Conservation (phyloP, 1,140 invertebrate species). For the Uloborus diversus region DNA sequence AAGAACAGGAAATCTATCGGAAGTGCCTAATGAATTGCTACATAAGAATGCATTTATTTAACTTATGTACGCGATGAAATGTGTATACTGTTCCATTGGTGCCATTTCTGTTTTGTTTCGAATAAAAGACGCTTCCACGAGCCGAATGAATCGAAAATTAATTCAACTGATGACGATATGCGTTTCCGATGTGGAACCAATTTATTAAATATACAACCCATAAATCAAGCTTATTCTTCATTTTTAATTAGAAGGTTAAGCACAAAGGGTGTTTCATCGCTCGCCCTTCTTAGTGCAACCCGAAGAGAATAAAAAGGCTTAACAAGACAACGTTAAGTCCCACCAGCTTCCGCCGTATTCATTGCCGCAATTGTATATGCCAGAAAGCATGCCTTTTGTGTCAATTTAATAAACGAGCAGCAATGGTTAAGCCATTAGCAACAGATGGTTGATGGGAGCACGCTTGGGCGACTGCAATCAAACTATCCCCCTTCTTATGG, state of each 20-base stretch:
- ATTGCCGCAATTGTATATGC: neutral
- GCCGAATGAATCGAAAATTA: no score
- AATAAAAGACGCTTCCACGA: no score
- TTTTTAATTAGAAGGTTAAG: neutral
- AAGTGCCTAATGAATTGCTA: no score
- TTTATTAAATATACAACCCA: neutral
- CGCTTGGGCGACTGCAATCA: neutral
- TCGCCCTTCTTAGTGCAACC: neutral
- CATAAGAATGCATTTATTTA: no score
- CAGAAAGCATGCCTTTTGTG: slow-evolving; percentile 28
- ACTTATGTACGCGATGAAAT: no score
- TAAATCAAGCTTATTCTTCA: neutral
- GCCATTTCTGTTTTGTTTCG: no score
- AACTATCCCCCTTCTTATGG: neutral
- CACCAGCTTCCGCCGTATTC: slow-evolving; percentile 18
- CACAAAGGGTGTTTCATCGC: neutral
- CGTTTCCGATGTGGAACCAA: no score
- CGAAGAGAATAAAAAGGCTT: neutral
- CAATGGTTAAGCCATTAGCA: slow-evolving; percentile 33
- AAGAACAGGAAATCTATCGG: no score
- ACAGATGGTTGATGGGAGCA: slow-evolving; percentile 34
- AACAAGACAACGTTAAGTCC: neutral
- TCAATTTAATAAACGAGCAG: slow-evolving; percentile 40
- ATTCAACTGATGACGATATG: no score
- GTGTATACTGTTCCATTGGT: no score